A percentile compares a stretch with the other conserved stretches of the same genome.
phyloP scores from a whole-genome alignment of 2,113 vertebrate species.

The Montifringilla adamsi region DNA sequence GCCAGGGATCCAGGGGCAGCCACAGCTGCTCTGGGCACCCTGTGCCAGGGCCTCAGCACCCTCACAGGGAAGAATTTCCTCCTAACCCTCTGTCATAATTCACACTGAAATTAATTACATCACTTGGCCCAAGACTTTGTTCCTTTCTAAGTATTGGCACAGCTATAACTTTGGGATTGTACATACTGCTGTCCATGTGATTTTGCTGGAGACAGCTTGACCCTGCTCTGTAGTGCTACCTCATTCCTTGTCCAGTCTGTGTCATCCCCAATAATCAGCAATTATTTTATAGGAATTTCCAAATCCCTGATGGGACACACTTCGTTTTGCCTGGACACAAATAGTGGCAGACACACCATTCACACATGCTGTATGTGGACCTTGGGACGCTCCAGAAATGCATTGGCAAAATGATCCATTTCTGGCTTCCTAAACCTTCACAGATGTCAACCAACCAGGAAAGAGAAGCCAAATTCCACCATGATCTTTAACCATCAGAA shows the following conservation, averaged over 20 bases:
- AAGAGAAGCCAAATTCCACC: neutral
- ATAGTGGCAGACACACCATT: neutral
- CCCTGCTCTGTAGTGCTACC: neutral
- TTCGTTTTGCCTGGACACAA: neutral
- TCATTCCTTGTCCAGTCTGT: neutral
- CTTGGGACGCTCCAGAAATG: neutral
- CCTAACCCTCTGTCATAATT: neutral
- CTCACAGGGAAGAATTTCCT: neutral
- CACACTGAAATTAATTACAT: neutral
- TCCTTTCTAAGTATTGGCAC: neutral
- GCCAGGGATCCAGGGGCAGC: neutral
- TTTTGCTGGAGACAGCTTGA: neutral
- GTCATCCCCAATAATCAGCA: neutral
- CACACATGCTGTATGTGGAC: neutral
- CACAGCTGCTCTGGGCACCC: neutral
- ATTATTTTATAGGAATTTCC: neutral
- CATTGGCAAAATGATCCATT: neutral
- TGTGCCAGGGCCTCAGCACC: neutral
- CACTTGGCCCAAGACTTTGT: neutral
- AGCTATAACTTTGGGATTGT: neutral
- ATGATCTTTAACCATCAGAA: neutral
- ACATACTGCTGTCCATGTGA: neutral
- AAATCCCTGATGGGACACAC: neutral
- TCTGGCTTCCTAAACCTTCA: neutral
- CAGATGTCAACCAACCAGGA: neutral